A percentile compares a stretch with the other conserved stretches of the same genome.
These are phyloP conservation scores for Peromyscus polionotus DNA, from an alignment of 2,113 vertebrate species.

Conservation along the genomic window DNA sequence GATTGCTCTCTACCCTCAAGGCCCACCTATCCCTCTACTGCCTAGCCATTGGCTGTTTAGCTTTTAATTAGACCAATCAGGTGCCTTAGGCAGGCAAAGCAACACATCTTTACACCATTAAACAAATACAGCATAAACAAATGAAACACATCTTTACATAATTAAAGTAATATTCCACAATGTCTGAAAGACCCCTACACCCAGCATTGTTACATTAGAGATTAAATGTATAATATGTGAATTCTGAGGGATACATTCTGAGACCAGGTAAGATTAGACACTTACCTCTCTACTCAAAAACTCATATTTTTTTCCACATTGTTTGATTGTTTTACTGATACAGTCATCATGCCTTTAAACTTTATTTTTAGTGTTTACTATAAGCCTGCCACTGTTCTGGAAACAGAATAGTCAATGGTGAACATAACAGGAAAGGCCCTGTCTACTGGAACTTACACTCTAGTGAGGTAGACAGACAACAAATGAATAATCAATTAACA, in stretches of 20 bases:
- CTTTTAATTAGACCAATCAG: neutral
- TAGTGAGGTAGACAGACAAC: neutral
- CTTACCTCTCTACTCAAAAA: neutral
- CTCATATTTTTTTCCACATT: neutral
- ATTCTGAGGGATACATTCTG: neutral
- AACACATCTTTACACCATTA: neutral
- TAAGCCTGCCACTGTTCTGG: neutral
- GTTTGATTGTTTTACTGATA: neutral
- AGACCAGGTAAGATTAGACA: neutral
- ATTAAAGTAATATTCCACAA: neutral
- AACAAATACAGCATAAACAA: neutral
- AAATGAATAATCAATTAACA: neutral
- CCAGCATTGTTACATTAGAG: neutral
- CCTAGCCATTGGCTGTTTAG: neutral
- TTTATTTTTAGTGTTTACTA: neutral
- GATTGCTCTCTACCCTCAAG: neutral
- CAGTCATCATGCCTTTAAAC: neutral
- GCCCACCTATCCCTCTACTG: neutral
- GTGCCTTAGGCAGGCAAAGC: neutral
- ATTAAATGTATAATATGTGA: neutral
- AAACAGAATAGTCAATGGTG: neutral
- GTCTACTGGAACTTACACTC: neutral
- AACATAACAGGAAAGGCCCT: neutral
- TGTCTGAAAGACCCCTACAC: neutral
- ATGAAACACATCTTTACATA: neutral